A percentile compares a stretch with the other conserved stretches of the same genome.
These are phyloP conservation scores for Ctenodactylus gundi DNA, from an alignment of 2,113 vertebrate species.

Conservation along the genomic window DNA sequence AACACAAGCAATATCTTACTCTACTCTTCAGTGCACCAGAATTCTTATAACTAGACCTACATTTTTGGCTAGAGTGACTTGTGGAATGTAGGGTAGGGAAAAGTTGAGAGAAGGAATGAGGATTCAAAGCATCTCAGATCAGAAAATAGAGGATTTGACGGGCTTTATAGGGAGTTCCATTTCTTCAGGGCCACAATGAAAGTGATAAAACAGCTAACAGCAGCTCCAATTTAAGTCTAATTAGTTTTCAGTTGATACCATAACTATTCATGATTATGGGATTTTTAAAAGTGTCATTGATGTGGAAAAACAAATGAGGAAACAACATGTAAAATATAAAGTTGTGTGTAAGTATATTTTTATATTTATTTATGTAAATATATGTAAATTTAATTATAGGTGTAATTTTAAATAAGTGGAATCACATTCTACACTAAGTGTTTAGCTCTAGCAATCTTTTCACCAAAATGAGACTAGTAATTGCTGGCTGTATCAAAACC, in stretches of 20 bases:
- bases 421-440: neutral
- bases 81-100: neutral
- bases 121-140: neutral
- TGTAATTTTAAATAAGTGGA: neutral
- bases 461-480: neutral
- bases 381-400: conserved; percentile 54
- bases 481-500: neutral
- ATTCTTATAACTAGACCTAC: neutral
- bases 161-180: neutral
- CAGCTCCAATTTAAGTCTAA: neutral
- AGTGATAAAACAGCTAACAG: neutral
- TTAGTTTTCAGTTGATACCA: neutral
- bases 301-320: neutral
- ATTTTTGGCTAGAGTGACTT: neutral
- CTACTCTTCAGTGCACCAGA: neutral
- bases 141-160: neutral
- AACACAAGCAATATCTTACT: too few species aligned
- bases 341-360: neutral
- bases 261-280: neutral
- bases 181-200: neutral
- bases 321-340: conserved; percentile 1
- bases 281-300: neutral
- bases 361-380: conserved; percentile 39
- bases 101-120: neutral
- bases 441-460: neutral